phyloP scores from a whole-genome alignment of 1,140 invertebrate genomes.

The roundworm (Caenorhabditis elegans) region DNA sequence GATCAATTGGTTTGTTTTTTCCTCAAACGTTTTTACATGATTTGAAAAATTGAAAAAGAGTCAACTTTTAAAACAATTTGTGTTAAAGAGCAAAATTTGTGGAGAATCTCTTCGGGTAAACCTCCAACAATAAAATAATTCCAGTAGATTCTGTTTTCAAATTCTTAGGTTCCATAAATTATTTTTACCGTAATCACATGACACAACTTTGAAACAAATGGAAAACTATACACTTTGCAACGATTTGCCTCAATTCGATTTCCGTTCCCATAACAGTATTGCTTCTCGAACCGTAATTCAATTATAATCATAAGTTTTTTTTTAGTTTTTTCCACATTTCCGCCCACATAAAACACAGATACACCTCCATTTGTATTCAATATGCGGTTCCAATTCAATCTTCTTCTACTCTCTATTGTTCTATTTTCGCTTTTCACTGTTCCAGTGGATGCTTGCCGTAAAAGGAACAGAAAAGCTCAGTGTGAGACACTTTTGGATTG shows the following conservation, averaged over 20 bases:
- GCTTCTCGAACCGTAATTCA: neutral
- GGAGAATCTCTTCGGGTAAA: no score
- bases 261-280: neutral
- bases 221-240: no score
- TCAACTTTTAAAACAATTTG: no score
- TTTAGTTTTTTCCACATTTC: neutral
- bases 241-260: neutral
- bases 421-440: no score
- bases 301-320: conserved; percentile 12
- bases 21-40: neutral
- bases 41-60: neutral
- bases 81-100: no score
- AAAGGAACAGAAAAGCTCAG: neutral
- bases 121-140: no score
- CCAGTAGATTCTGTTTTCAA: no score
- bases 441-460: neutral
- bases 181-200: no score
- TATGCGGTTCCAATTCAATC: neutral
- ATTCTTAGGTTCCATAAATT: no score
- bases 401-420: neutral
- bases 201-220: no score
- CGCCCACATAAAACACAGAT: no score
- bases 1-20: neutral
- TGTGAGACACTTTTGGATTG: neutral
- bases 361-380: neutral